Percentiles rank a stretch among this genome's conserved stretches.
Conservation (phyloP, 2,797 vertebrate species). For the Enteromius radiatus region DNA sequence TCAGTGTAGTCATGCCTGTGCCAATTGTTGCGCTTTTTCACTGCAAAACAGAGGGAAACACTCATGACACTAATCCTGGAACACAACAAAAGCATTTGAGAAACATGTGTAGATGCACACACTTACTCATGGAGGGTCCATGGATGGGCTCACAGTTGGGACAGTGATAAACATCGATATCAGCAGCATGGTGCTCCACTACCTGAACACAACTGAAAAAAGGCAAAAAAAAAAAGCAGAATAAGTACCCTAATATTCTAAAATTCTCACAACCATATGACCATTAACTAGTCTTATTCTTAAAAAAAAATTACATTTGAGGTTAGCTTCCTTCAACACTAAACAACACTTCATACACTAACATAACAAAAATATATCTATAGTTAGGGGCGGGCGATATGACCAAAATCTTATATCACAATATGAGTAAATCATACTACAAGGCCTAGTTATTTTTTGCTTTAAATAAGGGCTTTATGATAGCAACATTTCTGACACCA, state of each 20-base stretch:
- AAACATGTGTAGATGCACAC: not conserved
- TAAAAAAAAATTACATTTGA: not conserved
- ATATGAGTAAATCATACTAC: not conserved
- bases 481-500: too few relatives aligned
- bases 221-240: not conserved
- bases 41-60: constrained; percentile 67
- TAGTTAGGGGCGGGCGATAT: not conserved
- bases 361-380: not conserved
- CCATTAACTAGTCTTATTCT: not conserved
- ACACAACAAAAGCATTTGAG: not conserved
- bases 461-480: too few relatives aligned
- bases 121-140: constrained; percentile 82
- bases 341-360: not conserved
- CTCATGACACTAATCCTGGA: not conserved
- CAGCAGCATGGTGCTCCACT: constrained; percentile 96
- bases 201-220: constrained; percentile 77
- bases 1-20: constrained; percentile 99
- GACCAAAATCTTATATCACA: not conserved
- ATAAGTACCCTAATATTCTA: not conserved
- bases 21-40: constrained; percentile 97
- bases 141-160: constrained; percentile 92
- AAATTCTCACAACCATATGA: not conserved
- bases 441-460: too few relatives aligned
- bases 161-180: constrained; percentile 98
- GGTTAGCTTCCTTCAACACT: not conserved